phyloP scores from a whole-genome alignment of 2,797 vertebrate species.

The Uromys caudimaculatus region DNA sequence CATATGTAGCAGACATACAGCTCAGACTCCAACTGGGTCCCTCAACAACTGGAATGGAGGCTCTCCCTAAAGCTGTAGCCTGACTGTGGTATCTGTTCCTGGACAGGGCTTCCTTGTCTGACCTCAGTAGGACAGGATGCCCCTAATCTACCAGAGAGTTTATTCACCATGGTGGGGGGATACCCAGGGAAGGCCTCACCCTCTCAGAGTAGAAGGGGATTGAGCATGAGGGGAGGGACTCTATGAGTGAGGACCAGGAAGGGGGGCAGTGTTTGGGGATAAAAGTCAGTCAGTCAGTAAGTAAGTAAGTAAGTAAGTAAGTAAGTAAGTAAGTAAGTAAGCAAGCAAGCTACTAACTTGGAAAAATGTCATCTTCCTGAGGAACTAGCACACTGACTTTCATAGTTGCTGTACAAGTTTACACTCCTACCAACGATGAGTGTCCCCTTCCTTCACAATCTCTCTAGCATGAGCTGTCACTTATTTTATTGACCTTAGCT shows the following conservation, averaged over 20 bases:
- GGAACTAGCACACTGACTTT: background rate
- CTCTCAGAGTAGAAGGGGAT: background rate
- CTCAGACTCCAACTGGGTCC: background rate
- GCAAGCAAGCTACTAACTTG: no score
- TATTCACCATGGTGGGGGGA: background rate
- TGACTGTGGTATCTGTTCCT: background rate
- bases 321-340: no score
- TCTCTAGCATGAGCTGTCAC: background rate
- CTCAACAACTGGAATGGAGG: background rate
- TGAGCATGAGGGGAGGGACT: background rate
- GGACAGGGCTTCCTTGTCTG: background rate
- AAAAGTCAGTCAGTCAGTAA: no score
- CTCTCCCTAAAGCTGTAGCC: background rate
- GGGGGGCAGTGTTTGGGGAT: background rate
- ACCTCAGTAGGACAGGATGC: background rate
- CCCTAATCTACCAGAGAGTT: background rate
- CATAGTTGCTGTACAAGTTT: background rate
- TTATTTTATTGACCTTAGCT: background rate
- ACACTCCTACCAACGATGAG: background rate
- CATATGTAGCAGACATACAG: background rate
- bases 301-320: no score
- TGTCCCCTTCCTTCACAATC: background rate
- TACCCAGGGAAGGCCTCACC: background rate
- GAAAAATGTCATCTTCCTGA: background rate
- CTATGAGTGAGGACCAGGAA: background rate